Conservation (phyloP, 2,888 invertebrate species). For the Leptopilina syphax region DNA sequence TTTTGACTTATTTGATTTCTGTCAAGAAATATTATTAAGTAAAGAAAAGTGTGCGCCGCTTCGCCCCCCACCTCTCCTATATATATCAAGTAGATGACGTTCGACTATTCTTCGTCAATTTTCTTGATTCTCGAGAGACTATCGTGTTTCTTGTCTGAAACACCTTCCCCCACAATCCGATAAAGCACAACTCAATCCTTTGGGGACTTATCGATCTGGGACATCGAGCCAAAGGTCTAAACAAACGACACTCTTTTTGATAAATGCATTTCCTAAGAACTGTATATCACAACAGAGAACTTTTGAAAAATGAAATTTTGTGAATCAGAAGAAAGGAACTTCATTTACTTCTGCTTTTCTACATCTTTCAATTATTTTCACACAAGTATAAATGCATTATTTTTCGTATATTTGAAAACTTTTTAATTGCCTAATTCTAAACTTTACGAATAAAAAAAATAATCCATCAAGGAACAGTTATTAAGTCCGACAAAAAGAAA, state of each 20-base stretch:
- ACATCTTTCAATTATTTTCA: not conserved
- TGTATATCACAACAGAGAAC: not conserved
- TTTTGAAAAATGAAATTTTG: constrained; percentile 18
- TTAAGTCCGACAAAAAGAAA: no score
- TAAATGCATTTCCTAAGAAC: constrained; percentile 25
- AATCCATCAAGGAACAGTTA: no score
- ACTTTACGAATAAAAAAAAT: no score
- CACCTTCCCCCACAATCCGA: constrained; percentile 27
- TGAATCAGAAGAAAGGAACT: not conserved
- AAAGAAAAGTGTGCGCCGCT: no score
- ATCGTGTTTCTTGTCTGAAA: constrained; percentile 28
- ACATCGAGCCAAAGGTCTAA: constrained; percentile 27
- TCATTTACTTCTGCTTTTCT: not conserved
- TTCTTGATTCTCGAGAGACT: constrained; percentile 30
- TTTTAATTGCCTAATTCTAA: no score
- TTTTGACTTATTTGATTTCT: no score
- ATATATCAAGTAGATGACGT: constrained; percentile 25
- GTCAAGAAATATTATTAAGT: no score
- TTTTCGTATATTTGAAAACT: no score
- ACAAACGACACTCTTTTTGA: constrained; percentile 32
- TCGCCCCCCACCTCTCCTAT: not conserved
- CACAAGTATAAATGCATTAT: no score
- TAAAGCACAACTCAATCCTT: constrained; percentile 37
- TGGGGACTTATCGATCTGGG: constrained; percentile 29
- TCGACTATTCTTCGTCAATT: constrained; percentile 24